A percentile compares a stretch with the other conserved stretches of the same genome.
These are phyloP conservation scores for Parnassius apollo DNA, from an alignment of 2,888 invertebrate genomes.

Conservation along the genomic window DNA sequence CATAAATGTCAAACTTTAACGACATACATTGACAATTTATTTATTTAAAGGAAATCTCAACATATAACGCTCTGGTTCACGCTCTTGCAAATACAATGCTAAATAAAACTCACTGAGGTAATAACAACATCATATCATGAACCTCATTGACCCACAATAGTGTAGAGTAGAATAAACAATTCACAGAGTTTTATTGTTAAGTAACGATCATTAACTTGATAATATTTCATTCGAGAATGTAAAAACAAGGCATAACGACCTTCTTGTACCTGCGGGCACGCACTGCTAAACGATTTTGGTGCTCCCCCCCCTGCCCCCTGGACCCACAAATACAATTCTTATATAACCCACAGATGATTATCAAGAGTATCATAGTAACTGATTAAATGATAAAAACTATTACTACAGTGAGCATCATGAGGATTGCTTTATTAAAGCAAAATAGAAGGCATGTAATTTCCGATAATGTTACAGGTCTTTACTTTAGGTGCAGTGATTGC, in stretches of 20 bases:
- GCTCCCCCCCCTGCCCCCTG: slow-evolving; percentile 57
- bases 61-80: slow-evolving; percentile 10
- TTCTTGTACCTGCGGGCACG: slow-evolving; percentile 63
- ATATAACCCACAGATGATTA: slow-evolving; percentile 71
- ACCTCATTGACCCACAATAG: slow-evolving; percentile 58
- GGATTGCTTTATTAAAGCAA: background rate
- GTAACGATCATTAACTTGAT: slow-evolving; percentile 65
- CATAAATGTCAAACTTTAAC: too few relatives aligned
- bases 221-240: slow-evolving; percentile 64
- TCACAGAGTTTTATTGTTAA: slow-evolving; percentile 67
- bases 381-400: slow-evolving; percentile 71
- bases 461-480: slow-evolving; percentile 50
- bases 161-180: slow-evolving; percentile 51
- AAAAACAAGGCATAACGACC: slow-evolving; percentile 71
- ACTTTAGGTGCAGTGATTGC: slow-evolving; percentile 64
- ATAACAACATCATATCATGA: slow-evolving; percentile 49
- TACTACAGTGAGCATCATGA: slow-evolving; percentile 62
- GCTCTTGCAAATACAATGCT: slow-evolving; percentile 17
- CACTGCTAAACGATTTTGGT: slow-evolving; percentile 43
- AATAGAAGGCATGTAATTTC: background rate
- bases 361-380: slow-evolving; percentile 73
- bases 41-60: background rate
- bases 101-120: slow-evolving; percentile 33
- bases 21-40: too few relatives aligned
- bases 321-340: slow-evolving; percentile 59